Evolutionary conservation across 2,113 vertebrate species (phyloP).

Genomic region (Pollachius pollachius): DNA sequence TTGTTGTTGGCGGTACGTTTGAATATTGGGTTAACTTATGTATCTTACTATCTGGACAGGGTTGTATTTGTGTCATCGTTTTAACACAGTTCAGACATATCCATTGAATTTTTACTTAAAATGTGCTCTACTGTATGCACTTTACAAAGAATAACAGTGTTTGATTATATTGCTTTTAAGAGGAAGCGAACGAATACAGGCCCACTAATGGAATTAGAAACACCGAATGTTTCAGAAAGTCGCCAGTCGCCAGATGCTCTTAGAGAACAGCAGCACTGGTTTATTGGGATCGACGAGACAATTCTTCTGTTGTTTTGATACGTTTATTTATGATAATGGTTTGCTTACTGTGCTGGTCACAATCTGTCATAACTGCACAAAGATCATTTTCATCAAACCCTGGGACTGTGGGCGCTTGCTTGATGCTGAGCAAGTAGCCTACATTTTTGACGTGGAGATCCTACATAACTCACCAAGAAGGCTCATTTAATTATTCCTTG

Average conservation of each 20-base stretch:
- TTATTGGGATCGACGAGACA: conserved; percentile 42
- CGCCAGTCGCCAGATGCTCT: conserved; percentile 42
- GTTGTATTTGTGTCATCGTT: too few species aligned
- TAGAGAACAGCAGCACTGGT: conserved; percentile 25
- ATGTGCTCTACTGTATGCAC: too few species aligned
- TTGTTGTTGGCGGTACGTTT: background rate
- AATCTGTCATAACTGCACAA: conserved; percentile 49
- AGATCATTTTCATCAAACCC: conserved; percentile 58
- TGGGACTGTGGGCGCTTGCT: conserved; percentile 51
- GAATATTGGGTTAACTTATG: background rate
- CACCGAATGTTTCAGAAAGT: too few species aligned
- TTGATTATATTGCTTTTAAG: too few species aligned
- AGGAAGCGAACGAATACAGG: too few species aligned
- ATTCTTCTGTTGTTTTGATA: conserved; percentile 51
- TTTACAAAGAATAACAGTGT: too few species aligned
- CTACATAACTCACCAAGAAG: conserved; percentile 63
- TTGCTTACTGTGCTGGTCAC: conserved; percentile 43
- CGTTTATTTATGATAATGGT: conserved; percentile 56
- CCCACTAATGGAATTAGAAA: too few species aligned
- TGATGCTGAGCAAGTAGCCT: too few species aligned
- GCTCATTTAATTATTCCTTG: conserved; percentile 61
- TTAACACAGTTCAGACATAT: too few species aligned
- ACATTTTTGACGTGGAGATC: too few species aligned
- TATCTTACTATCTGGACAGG: too few species aligned
- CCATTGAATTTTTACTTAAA: too few species aligned